Base-by-base conservation (phyloP, 2,113 vertebrate genomes). In the Siniperca chuatsi region DNA sequence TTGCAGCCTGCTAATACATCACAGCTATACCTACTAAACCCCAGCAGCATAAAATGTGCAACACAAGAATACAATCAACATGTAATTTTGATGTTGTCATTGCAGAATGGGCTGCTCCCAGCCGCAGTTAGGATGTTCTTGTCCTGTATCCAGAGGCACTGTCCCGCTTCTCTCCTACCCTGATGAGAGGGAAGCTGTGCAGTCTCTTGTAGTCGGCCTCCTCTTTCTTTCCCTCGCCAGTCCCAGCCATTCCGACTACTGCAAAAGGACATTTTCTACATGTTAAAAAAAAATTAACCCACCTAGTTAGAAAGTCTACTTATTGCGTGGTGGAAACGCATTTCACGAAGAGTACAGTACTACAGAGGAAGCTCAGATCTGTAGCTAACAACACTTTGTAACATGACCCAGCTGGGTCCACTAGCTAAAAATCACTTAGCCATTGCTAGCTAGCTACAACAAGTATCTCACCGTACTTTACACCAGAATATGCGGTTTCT, bases 131-230 rank as follows among this genome's bases (percentile, higher is more conserved):
- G n/a, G 66, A 55, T n/a, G 48, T 48, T 60, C 25, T 11, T 40
- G 62, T 61, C 62, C 52, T 78, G 40, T 8, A 37, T 9, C 40
- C 44, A 20, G 55, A 57, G 18, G 8, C 25, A 4, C 64, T 46
- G 70, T 64, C 48, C 52, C 61, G 55, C 64, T 20, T 33, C 8
- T 74, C 1, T 74, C 92, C 94, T 96, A 99, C 98, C 96, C 98
- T 96, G 85, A 99, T 97, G 80, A 99, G 96, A 46, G 98, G 98
- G 84, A 99, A 99, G 92, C 94, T 98, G 91, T 98, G 96, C 76
- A 99, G 95, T 74, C 97, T 96, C 92, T 98, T 99, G 93, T 98
- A 98, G 78, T 99, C 98, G 57, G 97, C 97, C 57, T 99, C 98
- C 2, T 99, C 98, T 89, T 98, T 99, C 95, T 98, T 99, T 66